Percentiles rank a stretch among this genome's conserved stretches.
phyloP scores from a whole-genome alignment of 2,797 vertebrate species.

The Oophaga sylvatica region DNA sequence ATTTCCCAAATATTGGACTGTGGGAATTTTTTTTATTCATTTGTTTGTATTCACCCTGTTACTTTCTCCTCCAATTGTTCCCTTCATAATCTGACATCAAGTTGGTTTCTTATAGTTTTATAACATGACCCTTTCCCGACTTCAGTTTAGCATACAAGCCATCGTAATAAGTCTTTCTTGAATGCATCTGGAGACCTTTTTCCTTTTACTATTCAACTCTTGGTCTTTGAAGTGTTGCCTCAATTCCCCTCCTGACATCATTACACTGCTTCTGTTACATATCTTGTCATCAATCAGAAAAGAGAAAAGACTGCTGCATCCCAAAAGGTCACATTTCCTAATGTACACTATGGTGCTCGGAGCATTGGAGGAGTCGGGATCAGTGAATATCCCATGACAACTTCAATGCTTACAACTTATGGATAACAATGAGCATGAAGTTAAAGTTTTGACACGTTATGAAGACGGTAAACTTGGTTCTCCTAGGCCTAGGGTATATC shows the following conservation, averaged over 20 bases:
- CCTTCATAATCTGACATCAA: background rate
- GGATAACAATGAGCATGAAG: background rate
- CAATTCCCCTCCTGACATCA: constrained; percentile 19
- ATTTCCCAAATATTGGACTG: too few relatives aligned
- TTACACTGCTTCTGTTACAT: constrained; percentile 3
- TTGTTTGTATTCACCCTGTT: background rate
- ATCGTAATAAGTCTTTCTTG: background rate
- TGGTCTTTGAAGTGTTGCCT: background rate
- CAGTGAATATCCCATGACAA: background rate
- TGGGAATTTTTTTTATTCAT: background rate
- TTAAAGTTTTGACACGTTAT: too few relatives aligned
- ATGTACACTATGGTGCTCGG: background rate
- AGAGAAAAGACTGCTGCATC: background rate
- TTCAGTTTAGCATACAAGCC: background rate
- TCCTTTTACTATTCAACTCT: background rate
- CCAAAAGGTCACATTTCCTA: background rate
- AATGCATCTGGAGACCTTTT: background rate
- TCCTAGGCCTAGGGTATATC: too few relatives aligned
- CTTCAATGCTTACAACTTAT: background rate
- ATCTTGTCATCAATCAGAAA: constrained; percentile 27
- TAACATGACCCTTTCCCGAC: background rate
- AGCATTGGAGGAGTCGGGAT: background rate
- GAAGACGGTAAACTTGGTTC: too few relatives aligned
- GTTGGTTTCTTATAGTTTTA: background rate
- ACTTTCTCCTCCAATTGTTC: background rate